phyloP scores from a whole-genome alignment of 2,113 vertebrate genomes.

The Procavia capensis region DNA sequence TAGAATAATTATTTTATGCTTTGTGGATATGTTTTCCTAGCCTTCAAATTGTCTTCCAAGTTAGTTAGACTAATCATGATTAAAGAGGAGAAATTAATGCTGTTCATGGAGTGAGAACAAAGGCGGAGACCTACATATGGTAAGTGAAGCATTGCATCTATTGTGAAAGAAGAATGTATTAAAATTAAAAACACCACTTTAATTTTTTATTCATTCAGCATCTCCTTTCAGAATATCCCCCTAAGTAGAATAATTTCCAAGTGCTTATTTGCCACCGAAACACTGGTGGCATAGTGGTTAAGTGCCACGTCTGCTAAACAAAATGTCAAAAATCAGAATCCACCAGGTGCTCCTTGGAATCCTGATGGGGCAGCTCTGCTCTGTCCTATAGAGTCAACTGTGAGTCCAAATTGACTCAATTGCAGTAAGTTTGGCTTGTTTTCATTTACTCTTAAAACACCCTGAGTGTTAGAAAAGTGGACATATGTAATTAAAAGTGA shows the following conservation, averaged over 20 bases:
- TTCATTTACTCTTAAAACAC: not conserved
- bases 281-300: too few relatives aligned
- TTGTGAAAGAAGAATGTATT: not conserved
- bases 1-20: not conserved
- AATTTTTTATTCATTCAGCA: not conserved
- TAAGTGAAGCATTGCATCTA: not conserved
- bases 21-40: not conserved
- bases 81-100: not conserved
- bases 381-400: too few relatives aligned
- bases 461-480: not conserved
- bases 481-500: not conserved
- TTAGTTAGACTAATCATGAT: not conserved
- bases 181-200: not conserved
- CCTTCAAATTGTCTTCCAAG: not conserved
- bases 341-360: too few relatives aligned
- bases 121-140: rapidly evolving
- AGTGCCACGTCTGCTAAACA: too few relatives aligned
- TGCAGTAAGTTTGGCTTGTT: too few relatives aligned
- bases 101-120: not conserved
- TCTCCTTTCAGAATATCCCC: not conserved
- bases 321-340: too few relatives aligned
- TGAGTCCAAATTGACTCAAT: too few relatives aligned
- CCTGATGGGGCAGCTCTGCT: too few relatives aligned
- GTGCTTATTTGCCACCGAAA: too few relatives aligned
- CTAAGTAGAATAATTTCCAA: not conserved